phyloP scores from a whole-genome alignment of 2,888 invertebrate species.

The Eupithecia vulgata region DNA sequence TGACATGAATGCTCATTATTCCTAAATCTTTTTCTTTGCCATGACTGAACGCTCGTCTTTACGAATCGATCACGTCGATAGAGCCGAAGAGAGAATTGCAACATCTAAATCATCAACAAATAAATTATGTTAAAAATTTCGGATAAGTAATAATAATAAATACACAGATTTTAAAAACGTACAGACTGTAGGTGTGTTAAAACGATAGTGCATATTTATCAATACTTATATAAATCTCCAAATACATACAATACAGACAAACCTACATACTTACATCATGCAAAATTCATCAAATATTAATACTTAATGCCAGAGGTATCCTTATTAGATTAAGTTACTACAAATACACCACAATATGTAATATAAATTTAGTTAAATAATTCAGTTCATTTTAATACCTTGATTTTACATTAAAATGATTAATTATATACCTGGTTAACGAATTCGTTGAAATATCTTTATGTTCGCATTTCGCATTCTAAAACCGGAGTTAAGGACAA shows the following conservation, averaged over 20 bases:
- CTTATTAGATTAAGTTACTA: constrained; percentile 60
- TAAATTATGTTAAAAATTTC: not conserved
- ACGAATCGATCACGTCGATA: not conserved
- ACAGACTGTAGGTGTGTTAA: not conserved
- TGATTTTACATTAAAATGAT: constrained; percentile 66
- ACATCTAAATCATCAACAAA: not conserved
- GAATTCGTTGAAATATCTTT: constrained; percentile 8
- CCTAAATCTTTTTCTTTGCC: not conserved
- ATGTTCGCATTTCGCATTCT: not conserved
- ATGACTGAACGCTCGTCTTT: not conserved
- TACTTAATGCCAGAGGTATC: constrained; percentile 29
- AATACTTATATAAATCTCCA: constrained; percentile 36
- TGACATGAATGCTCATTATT: not conserved
- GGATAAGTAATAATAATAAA: not conserved
- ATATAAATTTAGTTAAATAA: constrained; percentile 66
- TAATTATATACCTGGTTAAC: constrained; percentile 50
- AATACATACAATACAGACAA: constrained; percentile 39
- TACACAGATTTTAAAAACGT: not conserved
- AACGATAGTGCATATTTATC: constrained; percentile 18
- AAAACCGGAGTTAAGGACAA: not conserved
- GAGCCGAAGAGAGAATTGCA: not conserved
- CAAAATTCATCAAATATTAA: constrained; percentile 59
- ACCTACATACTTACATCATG: constrained; percentile 49
- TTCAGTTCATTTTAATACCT: constrained; percentile 80
- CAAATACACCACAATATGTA: constrained; percentile 62